phyloP scores from a whole-genome alignment of 92 coral and sea anemone species.

The Phenganax subtilis region DNA sequence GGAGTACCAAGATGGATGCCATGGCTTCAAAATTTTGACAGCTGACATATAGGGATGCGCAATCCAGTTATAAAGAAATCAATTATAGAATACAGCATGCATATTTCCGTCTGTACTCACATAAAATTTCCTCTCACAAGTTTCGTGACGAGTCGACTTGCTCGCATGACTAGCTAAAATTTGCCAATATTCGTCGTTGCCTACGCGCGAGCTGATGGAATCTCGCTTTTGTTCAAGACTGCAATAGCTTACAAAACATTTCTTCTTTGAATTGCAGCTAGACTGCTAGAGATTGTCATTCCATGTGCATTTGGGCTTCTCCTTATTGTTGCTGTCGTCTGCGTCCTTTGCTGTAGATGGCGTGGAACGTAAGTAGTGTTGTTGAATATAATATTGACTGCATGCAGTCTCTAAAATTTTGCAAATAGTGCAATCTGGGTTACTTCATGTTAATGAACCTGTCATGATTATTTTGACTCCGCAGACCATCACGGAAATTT shows the following conservation, averaged over 20 bases:
- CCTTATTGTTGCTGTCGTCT: constrained; percentile 51
- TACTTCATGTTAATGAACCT: background rate
- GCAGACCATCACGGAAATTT: constrained; percentile 61
- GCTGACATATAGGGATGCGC: too few relatives aligned
- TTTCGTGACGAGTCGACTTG: background rate
- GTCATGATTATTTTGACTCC: background rate
- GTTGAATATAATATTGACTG: background rate
- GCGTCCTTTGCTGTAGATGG: constrained; percentile 66
- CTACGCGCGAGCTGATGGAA: background rate
- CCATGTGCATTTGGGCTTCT: constrained; percentile 67
- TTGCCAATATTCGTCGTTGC: constrained; percentile 5
- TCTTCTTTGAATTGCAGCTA: constrained; percentile 26
- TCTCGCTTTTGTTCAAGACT: background rate
- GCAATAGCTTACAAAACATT: background rate
- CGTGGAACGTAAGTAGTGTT: constrained; percentile 69
- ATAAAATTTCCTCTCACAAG: too few relatives aligned
- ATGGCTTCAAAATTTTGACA: too few relatives aligned
- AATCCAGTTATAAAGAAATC: too few relatives aligned
- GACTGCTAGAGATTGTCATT: constrained; percentile 56
- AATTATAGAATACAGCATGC: too few relatives aligned
- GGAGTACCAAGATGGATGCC: too few relatives aligned
- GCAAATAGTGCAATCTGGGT: too few relatives aligned
- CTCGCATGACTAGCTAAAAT: background rate
- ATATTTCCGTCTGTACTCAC: too few relatives aligned
- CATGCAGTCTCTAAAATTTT: too few relatives aligned